Evolutionary conservation across 2,797 vertebrate species (phyloP), one percentile per base, ranked within the genome.

Genomic region (Natrix natrix): DNA sequence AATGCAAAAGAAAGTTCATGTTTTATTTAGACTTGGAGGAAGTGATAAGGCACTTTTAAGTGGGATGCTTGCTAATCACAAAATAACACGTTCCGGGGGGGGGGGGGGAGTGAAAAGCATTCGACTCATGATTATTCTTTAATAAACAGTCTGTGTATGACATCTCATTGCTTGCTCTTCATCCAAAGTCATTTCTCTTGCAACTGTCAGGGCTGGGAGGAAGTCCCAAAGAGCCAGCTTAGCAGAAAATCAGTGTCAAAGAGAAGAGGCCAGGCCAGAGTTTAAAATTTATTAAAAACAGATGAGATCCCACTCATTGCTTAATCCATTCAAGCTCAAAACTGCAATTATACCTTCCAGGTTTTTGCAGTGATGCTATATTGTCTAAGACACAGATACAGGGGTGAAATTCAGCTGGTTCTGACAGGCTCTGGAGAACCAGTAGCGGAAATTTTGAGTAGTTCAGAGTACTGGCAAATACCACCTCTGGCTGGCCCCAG

Each of bases 61-160:
- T 54, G 96, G 94, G 83, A 61, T 95, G 83, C 96, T 97, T 96
- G 96, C 90, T 96, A 97, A 97, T 95, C 94, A 94, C 55, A 78
- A 96, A 66, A 94, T 96, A 97, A 93, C 55, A 95, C 54, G 60
- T 93, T 95, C 57, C 14, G 92, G 93, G 93, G 59, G 6, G 4
- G 0, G 8, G n/a, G 32, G 32, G 32, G 32, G 78, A 94, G 96
- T 78, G 95, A 93, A 92, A 96, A 96, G 91, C 87, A 93, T 89
- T 90, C 94, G 91, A 55, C 91, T 95, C 78, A 91, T 87, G 93
- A 96, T 93, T 97, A 93, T 93, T 92, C 92, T 92, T n/a, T 93
- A 92, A 95, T 96, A 96, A 96, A 94, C 91, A 60, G 37, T 91
- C 61, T 93, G 59, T 59, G 95, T 94, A 91, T 95, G 96, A 96